phyloP scores from a whole-genome alignment of 2,113 vertebrate species.

The Menidia beryllina region DNA sequence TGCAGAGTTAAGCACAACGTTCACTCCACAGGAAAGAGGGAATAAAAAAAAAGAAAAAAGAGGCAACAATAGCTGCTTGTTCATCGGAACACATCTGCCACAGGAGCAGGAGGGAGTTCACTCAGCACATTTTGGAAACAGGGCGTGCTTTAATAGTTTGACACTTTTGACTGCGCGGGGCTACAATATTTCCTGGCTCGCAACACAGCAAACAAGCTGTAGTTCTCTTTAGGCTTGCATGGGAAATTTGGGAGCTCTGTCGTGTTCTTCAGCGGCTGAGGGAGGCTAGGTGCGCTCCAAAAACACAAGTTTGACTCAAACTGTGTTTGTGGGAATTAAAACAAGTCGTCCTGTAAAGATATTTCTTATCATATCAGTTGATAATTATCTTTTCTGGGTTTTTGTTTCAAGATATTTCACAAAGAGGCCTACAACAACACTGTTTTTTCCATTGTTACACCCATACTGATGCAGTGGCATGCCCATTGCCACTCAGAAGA shows the following conservation, averaged over 20 bases:
- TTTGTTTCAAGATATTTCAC: no score
- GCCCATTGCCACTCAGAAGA: no score
- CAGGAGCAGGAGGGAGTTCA: slow-evolving; percentile 34
- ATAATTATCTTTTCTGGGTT: background rate
- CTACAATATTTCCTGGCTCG: slow-evolving; percentile 29
- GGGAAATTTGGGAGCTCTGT: slow-evolving; percentile 32
- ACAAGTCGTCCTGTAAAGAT: background rate
- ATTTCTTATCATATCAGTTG: background rate
- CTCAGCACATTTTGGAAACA: slow-evolving; percentile 21
- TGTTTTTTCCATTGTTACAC: background rate
- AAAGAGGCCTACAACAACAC: background rate
- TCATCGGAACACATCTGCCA: slow-evolving; percentile 62
- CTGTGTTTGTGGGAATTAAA: background rate
- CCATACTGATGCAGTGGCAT: background rate
- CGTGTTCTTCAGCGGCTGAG: slow-evolving; percentile 37
- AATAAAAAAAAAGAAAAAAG: background rate
- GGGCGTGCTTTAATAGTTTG: slow-evolving; percentile 10
- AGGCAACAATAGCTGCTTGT: slow-evolving; percentile 67
- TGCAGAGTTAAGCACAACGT: slow-evolving; percentile 75
- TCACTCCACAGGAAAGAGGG: slow-evolving; percentile 22
- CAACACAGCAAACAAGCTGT: slow-evolving; percentile 48
- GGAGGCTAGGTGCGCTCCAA: background rate
- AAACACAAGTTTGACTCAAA: background rate
- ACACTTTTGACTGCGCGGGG: slow-evolving; percentile 52
- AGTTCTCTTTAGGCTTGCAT: slow-evolving; percentile 23